Evolutionary conservation across 2,113 vertebrate species (phyloP).

Genomic region (Phylloscopus trochilus): DNA sequence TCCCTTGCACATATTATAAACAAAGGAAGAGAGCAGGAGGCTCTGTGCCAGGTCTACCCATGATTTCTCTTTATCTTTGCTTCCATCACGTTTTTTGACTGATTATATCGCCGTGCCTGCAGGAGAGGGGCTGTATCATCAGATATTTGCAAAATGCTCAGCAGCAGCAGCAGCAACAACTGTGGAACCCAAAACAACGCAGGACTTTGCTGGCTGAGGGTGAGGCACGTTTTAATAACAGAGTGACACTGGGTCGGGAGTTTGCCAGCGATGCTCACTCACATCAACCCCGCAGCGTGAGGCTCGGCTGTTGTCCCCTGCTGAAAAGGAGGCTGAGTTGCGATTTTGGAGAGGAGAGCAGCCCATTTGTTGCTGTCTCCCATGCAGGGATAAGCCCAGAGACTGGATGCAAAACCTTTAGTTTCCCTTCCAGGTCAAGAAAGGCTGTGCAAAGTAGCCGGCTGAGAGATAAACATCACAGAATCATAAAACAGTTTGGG

Average conservation of each 20-base stretch:
- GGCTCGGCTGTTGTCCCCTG: not conserved
- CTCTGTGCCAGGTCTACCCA: not conserved
- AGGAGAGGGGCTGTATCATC: not conserved
- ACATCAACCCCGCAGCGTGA: accelerated
- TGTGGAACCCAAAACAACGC: not conserved
- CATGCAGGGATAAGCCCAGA: not conserved
- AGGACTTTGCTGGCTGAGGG: not conserved
- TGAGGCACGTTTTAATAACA: not conserved
- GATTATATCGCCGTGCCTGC: accelerated
- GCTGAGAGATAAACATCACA: not conserved
- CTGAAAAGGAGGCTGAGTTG: not conserved
- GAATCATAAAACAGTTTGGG: not conserved
- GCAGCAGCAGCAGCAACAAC: not conserved
- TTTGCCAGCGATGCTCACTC: not conserved
- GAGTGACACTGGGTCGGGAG: not conserved
- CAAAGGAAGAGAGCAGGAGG: constrained; percentile 22
- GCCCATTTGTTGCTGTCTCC: not conserved
- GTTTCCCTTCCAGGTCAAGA: not conserved
- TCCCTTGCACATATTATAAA: not conserved
- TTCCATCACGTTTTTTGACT: not conserved
- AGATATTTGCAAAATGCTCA: not conserved
- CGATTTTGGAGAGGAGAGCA: not conserved
- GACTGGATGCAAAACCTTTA: not conserved
- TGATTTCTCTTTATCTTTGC: constrained; percentile 15
- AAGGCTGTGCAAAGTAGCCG: not conserved